Conservation (phyloP, 2,113 vertebrate species). For the Rana temporaria region DNA sequence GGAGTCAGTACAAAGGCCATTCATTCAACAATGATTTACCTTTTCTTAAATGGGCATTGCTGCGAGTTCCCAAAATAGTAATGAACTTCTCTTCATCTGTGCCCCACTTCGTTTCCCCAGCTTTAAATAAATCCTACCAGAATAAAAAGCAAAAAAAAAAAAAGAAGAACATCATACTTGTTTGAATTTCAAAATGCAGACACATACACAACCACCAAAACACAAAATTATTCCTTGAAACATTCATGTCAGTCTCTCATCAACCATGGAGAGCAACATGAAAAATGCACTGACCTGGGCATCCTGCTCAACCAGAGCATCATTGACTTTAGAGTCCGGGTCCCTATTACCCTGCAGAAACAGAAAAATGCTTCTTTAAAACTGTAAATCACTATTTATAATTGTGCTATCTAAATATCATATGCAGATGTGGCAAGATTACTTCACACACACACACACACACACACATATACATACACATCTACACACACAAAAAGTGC, state of each 20-base stretch:
- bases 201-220: too few relatives aligned
- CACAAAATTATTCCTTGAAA: background rate
- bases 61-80: conserved; percentile 90
- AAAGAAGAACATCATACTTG: background rate
- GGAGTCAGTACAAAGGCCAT: too few relatives aligned
- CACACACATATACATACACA: too few relatives aligned
- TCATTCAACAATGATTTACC: conserved; percentile 69
- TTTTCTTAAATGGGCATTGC: conserved; percentile 81
- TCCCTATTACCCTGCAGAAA: conserved; percentile 82
- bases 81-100: conserved; percentile 95
- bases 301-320: conserved; percentile 84
- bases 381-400: background rate
- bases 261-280: background rate
- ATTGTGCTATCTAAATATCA: background rate
- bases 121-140: conserved; percentile 85
- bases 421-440: too few relatives aligned
- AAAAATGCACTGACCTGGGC: conserved; percentile 81
- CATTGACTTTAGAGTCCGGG: conserved; percentile 74
- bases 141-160: too few relatives aligned
- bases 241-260: background rate
- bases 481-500: too few relatives aligned
- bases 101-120: conserved; percentile 90
- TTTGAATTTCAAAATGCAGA: background rate
- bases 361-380: background rate
- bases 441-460: too few relatives aligned